These are phyloP conservation scores for Phyllostomus hastatus DNA, from an alignment of 2,113 vertebrate genomes.

Conservation along the genomic window DNA sequence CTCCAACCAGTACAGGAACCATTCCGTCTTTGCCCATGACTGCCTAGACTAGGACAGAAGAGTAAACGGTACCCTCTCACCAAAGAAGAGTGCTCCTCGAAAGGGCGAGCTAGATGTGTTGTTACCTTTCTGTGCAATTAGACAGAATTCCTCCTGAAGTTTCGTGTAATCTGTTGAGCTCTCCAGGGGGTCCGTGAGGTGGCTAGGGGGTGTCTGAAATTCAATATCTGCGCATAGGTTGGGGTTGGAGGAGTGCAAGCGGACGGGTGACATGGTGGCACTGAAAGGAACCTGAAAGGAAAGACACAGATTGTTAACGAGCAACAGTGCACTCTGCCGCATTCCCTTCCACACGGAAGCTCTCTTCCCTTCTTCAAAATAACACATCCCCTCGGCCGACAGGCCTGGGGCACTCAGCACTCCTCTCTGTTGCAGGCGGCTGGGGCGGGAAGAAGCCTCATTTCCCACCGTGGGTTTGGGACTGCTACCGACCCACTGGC, in stretches of 20 bases:
- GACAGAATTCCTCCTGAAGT: constrained; percentile 98
- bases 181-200: constrained; percentile 89
- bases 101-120: neutral
- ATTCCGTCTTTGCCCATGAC: neutral
- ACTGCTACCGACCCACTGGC: neutral
- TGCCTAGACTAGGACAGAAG: neutral
- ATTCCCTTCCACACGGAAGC: neutral
- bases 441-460: neutral
- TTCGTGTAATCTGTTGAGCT: constrained; percentile 94
- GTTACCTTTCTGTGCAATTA: constrained; percentile 97
- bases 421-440: neutral
- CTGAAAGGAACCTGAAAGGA: constrained; percentile 91
- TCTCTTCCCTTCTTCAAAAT: neutral
- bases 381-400: neutral
- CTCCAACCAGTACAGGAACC: neutral
- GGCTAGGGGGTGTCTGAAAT: constrained; percentile 89
- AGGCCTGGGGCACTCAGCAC: neutral
- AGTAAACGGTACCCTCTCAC: neutral
- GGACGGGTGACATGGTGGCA: constrained; percentile 92
- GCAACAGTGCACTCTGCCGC: fast-evolving
- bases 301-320: constrained; percentile 41
- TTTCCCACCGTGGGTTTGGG: neutral
- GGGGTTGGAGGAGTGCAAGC: constrained; percentile 97
- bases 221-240: constrained; percentile 97
- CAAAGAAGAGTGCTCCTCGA: neutral